Base-by-base conservation (phyloP, 2,888 invertebrate species). In the Cepaea hortensis region DNA sequence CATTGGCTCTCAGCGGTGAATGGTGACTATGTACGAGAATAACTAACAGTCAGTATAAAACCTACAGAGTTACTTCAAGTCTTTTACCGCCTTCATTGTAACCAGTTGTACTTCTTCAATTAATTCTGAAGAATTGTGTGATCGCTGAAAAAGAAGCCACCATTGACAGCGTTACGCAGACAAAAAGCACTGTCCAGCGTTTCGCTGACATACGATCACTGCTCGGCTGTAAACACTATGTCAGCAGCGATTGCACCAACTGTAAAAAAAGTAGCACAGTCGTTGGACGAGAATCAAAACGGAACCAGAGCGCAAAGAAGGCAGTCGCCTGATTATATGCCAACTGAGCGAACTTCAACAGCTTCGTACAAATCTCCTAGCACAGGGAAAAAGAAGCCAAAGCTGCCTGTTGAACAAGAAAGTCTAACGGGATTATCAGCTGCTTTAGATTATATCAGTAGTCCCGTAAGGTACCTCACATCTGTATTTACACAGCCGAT, bases 341-440 rank as follows among this genome's bases (percentile, higher is more conserved):
- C 85, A 62, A 55, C 80, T 5, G 85, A 85, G 50, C 62, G 80
- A 23, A 85, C 85, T 9, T 85, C 85, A 3, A 23, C 80, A 46
- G 7, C 61, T 4, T 85, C 85, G 4, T 84, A 62, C 75, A 80
- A 80, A 65, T 9, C 80, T 23, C 79, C 80, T 13, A 48, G 48
- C 35, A 5, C 20, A 11, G 70, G 68, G 23, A 79, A 72, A 23
- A 46, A 13, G 4, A 85, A 85, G 48, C 23, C 72, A 1, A 23
- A 23, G 23, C 18, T 35, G n/a, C 20, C 50, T 11, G 15, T 35
- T 0, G 48, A 48, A 23, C 80, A 80, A 6, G 73, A 73, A 6
- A 23, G 11, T 6, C 62, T 75, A 18, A 65, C 65, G 4, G 62
- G 46, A 23, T 20, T 85, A 3, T 77, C 84, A 23, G 20, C 84